Evolutionary conservation across 1,140 invertebrate species (phyloP), one percentile per base, ranked within the genome.

Genomic region (Episyrphus balteatus): DNA sequence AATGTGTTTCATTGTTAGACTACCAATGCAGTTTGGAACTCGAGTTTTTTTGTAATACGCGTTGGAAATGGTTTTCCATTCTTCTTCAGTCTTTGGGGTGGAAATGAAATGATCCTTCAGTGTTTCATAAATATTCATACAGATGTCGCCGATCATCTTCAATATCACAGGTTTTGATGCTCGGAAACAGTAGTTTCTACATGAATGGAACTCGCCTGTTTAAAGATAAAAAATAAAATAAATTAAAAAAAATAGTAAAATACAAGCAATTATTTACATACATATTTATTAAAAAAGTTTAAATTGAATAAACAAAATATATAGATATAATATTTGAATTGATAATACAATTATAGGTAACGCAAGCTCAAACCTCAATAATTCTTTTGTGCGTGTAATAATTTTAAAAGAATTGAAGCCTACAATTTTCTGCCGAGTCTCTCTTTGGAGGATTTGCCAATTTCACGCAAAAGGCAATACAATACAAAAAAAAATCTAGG

Each of bases 131-230:
- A 66, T 63, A 56, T 61, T 59, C 55, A 61, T 52, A 57, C 62
- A 66, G 52, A 66, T 66, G 55, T 66, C 62, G 56, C 60, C 59
- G 55, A 66, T 65, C 62, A 66, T 66, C 59, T 59, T 61, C 53
- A 63, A 56, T 59, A 66, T 66, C 57, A 66, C 62, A 61, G 62
- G 56, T 58, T 66, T 64, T 45, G 62, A 66, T 57, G 62, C 62
- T 59, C 61, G 62, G 58, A 66, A 65, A 55, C 62, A 66, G 57
- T 66, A 66, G 55, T 66, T 64, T 52, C 62, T 60, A 58, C 62
- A 66, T 46, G 62, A 65, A 57, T 66, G 62, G 36, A 66, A 58
- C 61, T 66, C 62, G 58, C 62, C 62, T 66, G 46, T 26, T 26
- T 3, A 26, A 26, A 26, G 8, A 26, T 26, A 26, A 3, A 36